Evolutionary conservation across 2,113 vertebrate genomes (phyloP).

Genomic region (Sciurus niger): DNA sequence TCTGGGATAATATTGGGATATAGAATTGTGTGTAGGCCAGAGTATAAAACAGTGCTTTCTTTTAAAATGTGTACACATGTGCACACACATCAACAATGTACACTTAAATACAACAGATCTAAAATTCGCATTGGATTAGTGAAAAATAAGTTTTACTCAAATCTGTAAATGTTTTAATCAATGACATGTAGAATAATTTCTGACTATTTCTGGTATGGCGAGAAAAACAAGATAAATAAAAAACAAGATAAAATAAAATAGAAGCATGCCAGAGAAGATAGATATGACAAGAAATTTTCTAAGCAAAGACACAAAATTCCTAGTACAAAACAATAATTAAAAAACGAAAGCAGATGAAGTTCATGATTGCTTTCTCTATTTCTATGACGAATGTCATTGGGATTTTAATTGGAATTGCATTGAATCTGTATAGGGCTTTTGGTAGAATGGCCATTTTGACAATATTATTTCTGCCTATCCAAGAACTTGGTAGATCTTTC

Average conservation of each 20-base stretch:
- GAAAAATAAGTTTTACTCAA: constrained; percentile 47
- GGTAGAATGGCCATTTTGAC: no score
- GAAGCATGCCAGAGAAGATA: not conserved
- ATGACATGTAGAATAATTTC: not conserved
- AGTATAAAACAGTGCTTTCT: not conserved
- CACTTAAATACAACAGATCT: not conserved
- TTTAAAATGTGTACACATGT: not conserved
- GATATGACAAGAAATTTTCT: not conserved
- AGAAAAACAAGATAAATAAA: not conserved
- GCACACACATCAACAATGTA: not conserved
- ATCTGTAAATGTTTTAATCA: constrained; percentile 20
- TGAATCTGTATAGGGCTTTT: no score
- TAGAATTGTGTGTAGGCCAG: not conserved
- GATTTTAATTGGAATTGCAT: no score
- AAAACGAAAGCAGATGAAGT: not conserved
- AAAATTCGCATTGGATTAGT: not conserved
- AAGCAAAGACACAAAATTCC: not conserved
- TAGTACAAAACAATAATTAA: not conserved
- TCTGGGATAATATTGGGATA: not conserved
- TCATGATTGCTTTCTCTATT: no score
- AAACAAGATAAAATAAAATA: constrained; percentile 18
- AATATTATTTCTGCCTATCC: no score
- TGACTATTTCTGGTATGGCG: not conserved
- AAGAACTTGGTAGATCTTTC: no score
- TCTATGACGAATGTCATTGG: no score